Evolutionary conservation across 1,140 invertebrate species (phyloP), one percentile per base, ranked within the genome.

Genomic region (Anoplophora glabripennis): DNA sequence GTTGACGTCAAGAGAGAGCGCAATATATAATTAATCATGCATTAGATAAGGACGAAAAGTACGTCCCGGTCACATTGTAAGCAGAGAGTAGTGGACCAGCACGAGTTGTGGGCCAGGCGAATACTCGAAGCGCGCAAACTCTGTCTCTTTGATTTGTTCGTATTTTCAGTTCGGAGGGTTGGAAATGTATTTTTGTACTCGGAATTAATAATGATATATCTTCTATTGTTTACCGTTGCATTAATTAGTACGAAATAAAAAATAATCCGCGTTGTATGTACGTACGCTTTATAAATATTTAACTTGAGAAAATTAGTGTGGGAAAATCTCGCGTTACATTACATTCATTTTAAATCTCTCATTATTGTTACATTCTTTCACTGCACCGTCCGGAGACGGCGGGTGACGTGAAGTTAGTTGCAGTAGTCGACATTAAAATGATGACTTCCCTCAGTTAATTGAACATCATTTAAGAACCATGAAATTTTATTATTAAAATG

Each of bases 91-190:
- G 54, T 67, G 42, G 60, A 40, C 62, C 67, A 69, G 47, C 14
- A 5, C 34, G 36, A 41, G 33, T 59, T 58, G 56, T 65, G 59
- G 65, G 59, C 59, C 67, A 67, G 54, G 28, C 7, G 35, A 52
- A 46, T 14, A 53, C 17, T 51, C 8, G 18, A 42, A 65, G 14
- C 17, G 66, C 66, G 66, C 66, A 70, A 59, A 56, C 66, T 47
- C 68, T 40, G 40, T 46, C 36, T 64, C 66, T 70, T 70, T 70
- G 66, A 70, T 70, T 70, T 66, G 68, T 70, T 66, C 36, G 38
- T 48, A 36, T 37, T 41, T n/a, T n/a, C 15, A 12, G 38, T 41
- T 41, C 38, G 38, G n/a, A n/a, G 55, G 55, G 47, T 49, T 28
- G 21, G 21, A 28, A 28, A 28, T 28, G 21, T 28, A 28, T 28